phyloP scores from a whole-genome alignment of 2,797 vertebrate genomes.

The Pangasius sanitwongsei region DNA sequence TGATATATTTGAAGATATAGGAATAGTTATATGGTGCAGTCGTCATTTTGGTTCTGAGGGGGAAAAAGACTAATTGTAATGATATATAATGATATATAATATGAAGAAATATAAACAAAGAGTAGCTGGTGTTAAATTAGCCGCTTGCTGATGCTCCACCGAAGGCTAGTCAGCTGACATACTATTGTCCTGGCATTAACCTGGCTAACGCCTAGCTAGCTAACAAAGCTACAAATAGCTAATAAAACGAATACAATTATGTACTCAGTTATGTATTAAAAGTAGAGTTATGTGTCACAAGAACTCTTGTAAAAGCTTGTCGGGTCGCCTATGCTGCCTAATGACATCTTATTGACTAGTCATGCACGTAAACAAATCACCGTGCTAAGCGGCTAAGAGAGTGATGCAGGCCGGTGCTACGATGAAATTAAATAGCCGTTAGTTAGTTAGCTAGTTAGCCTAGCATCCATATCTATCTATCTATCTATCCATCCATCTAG shows the following conservation, averaged over 20 bases:
- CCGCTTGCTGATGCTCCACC: neutral
- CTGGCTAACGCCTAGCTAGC: conserved; percentile 14
- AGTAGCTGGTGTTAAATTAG: neutral
- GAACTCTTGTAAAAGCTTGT: neutral
- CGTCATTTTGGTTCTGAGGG: conserved; percentile 84
- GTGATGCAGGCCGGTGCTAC: conserved; percentile 5
- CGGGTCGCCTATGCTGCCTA: neutral
- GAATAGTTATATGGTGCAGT: conserved; percentile 98
- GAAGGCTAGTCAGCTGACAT: conserved; percentile 14
- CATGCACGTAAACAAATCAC: conserved; percentile 21
- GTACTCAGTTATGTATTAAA: neutral
- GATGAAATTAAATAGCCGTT: conserved; percentile 2
- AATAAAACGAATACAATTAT: neutral
- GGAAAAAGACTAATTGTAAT: neutral
- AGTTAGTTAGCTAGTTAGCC: neutral
- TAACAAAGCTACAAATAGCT: neutral
- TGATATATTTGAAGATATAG: conserved; percentile 99
- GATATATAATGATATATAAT: neutral
- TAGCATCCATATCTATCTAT: neutral
- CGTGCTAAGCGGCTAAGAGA: neutral
- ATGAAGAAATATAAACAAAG: neutral
- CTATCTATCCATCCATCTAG: neutral
- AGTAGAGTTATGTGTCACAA: too few species aligned
- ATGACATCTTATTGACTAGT: neutral
- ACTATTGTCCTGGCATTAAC: conserved; percentile 27